These are phyloP conservation scores for Oedothorax gibbosus DNA, from an alignment of 1,140 invertebrate species.

Conservation along the genomic window DNA sequence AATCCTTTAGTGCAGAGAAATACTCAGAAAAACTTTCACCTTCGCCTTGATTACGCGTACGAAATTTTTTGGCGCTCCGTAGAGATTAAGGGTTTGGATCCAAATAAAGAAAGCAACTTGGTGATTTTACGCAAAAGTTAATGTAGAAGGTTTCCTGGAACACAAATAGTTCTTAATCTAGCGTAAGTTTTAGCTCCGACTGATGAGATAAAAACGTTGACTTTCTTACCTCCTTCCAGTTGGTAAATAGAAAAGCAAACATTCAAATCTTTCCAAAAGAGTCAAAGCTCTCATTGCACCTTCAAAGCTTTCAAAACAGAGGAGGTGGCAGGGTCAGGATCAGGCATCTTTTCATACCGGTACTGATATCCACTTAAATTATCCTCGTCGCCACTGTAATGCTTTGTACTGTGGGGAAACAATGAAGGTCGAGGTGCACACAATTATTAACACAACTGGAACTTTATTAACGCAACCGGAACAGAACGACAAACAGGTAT, in stretches of 20 bases:
- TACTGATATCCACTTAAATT: no score
- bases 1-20: neutral
- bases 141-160: neutral
- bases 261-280: slow-evolving; percentile 4
- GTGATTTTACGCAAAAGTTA: neutral
- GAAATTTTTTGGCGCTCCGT: neutral
- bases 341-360: no score
- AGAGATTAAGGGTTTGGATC: neutral
- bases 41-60: no score
- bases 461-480: no score
- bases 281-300: neutral
- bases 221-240: slow-evolving; percentile 2
- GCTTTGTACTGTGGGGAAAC: no score
- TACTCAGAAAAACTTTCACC: neutral
- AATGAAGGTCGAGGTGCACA: no score
- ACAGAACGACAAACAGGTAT: no score
- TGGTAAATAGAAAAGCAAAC: neutral
- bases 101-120: neutral
- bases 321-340: neutral
- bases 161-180: slow-evolving; percentile 1
- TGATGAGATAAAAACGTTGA: neutral
- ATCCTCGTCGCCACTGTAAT: no score
- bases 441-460: no score
- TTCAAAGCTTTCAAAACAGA: slow-evolving; percentile 3
- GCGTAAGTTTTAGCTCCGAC: slow-evolving; percentile 8